Conservation (phyloP, 2,797 vertebrate genomes). For the Sebastes diaconus region DNA sequence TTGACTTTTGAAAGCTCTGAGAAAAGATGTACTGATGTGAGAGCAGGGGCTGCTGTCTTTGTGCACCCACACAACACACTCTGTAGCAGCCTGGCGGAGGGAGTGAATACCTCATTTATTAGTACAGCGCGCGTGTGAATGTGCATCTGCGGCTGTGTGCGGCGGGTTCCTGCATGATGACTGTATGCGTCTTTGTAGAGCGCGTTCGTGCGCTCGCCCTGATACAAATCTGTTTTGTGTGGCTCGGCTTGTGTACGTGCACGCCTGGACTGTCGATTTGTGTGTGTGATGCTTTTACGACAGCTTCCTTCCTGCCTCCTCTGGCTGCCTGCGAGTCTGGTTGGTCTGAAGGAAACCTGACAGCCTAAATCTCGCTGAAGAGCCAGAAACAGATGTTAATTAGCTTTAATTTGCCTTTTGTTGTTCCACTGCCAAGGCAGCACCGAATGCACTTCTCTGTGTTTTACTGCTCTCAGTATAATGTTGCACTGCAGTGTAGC, state of each 20-base stretch:
- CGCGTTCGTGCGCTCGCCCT: background rate
- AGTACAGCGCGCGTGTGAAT: conserved; percentile 6
- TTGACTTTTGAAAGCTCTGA: background rate
- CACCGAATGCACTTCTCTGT: conserved; percentile 50
- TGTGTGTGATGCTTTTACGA: conserved; percentile 32
- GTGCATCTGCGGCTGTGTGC: conserved; percentile 8
- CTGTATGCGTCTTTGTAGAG: conserved; percentile 4
- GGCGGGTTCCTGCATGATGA: conserved; percentile 4
- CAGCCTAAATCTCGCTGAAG: conserved; percentile 73
- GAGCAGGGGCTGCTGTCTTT: conserved; percentile 29
- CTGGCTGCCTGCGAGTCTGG: conserved; percentile 59
- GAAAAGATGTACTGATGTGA: conserved; percentile 12
- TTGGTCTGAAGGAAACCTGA: conserved; percentile 72
- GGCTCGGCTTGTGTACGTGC: background rate
- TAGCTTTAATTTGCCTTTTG: conserved; percentile 81
- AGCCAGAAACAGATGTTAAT: conserved; percentile 80
- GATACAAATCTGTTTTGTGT: conserved; percentile 8
- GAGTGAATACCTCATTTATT: conserved; percentile 51
- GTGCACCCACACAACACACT: conserved; percentile 30
- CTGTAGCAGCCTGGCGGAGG: conserved; percentile 12
- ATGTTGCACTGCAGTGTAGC: conserved; percentile 9
- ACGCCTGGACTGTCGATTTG: conserved; percentile 15
- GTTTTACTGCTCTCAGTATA: conserved; percentile 33
- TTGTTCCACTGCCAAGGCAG: conserved; percentile 68
- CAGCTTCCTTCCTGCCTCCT: conserved; percentile 75